Evolutionary conservation across 1,140 invertebrate species (phyloP).

Genomic region (Orchestia grillus): DNA sequence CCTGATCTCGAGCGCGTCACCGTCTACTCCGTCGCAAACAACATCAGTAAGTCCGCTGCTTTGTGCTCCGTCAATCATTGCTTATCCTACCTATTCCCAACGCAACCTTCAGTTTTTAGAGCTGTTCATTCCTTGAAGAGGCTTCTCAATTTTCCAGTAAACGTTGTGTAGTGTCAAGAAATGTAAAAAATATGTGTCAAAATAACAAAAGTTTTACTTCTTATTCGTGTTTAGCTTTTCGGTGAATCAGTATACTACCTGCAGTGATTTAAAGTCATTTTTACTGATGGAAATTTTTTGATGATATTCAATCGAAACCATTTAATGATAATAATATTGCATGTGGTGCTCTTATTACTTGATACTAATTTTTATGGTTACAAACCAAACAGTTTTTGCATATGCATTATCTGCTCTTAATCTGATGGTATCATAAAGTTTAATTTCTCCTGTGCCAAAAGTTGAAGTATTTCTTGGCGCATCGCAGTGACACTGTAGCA

Average conservation of each 20-base stretch:
- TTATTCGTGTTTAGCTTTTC: neutral
- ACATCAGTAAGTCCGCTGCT: constrained; percentile 59
- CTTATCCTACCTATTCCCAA: neutral
- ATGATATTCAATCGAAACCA: too few relatives aligned
- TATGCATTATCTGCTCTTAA: neutral
- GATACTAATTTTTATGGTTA: too few relatives aligned
- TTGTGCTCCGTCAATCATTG: neutral
- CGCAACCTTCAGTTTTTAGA: neutral
- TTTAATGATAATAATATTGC: too few relatives aligned
- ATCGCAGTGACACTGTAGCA: neutral
- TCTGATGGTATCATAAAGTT: neutral
- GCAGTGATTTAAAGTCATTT: too few relatives aligned
- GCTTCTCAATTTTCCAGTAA: neutral
- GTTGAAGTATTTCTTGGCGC: neutral
- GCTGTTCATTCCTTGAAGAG: neutral
- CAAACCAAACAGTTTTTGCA: too few relatives aligned
- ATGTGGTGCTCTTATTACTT: too few relatives aligned
- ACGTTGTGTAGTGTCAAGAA: too few relatives aligned
- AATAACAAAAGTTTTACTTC: too few relatives aligned
- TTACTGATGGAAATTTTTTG: too few relatives aligned
- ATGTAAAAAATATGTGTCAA: too few relatives aligned
- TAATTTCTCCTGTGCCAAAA: neutral
- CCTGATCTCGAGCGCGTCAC: constrained; percentile 61
- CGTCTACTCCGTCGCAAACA: constrained; percentile 63
- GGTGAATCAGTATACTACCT: too few relatives aligned